Evolutionary conservation across 2,113 vertebrate species (phyloP).

Genomic region (Gnathonemus longibarbis): DNA sequence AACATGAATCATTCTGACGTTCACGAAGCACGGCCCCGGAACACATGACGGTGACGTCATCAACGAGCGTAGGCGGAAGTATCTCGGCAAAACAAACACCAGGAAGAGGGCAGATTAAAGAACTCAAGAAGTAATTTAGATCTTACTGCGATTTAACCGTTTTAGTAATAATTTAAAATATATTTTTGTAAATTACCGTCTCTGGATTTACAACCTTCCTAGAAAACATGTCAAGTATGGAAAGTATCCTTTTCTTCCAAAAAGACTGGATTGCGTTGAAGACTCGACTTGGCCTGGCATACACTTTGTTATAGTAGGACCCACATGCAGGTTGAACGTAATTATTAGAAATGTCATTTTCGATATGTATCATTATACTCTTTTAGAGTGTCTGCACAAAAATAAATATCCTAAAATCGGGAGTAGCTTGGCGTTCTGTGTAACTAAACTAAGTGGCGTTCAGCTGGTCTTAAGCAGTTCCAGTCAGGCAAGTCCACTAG

Average conservation of each 20-base stretch:
- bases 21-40: conserved; percentile 27
- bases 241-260: conserved; percentile 64
- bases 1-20: conserved; percentile 36
- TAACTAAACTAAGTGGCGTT: neutral
- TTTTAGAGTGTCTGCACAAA: neutral
- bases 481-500: neutral
- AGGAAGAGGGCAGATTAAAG: neutral
- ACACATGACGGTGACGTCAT: conserved; percentile 52
- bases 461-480: neutral
- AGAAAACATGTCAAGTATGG: conserved; percentile 56
- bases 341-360: neutral
- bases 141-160: neutral
- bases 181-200: neutral
- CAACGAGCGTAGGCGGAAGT: conserved; percentile 61
- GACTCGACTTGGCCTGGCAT: neutral
- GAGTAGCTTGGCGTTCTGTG: neutral
- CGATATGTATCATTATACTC: neutral
- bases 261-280: neutral
- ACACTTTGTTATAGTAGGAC: neutral
- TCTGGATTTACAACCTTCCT: neutral
- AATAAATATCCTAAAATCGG: neutral
- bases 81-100: conserved; percentile 22
- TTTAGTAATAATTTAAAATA: neutral
- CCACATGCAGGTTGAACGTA: neutral
- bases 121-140: neutral